phyloP scores from a whole-genome alignment of 2,797 vertebrate species.

The Coilia nasus region DNA sequence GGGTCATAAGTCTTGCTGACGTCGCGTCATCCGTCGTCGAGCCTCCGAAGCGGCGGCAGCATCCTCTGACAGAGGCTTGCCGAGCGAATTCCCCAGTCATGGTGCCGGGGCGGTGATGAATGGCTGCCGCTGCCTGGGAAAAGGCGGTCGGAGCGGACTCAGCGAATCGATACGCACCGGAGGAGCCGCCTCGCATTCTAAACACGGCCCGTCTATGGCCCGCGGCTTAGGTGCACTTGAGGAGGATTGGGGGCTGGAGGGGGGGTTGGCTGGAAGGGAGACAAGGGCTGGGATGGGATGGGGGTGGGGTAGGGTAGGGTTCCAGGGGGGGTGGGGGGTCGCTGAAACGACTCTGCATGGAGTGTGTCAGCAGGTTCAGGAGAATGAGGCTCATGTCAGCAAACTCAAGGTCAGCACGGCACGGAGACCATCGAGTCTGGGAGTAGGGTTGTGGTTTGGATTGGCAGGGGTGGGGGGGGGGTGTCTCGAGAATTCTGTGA shows the following conservation, averaged over 20 bases:
- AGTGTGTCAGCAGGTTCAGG: constrained; percentile 74
- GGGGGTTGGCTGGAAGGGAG: background rate
- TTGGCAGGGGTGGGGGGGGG: background rate
- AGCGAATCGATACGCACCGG: constrained; percentile 75
- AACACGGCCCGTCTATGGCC: constrained; percentile 60
- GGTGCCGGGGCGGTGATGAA: constrained; percentile 71
- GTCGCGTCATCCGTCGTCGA: constrained; percentile 53
- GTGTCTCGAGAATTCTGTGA: background rate
- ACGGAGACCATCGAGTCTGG: constrained; percentile 39
- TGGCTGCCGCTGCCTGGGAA: constrained; percentile 69
- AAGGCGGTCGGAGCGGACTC: constrained; percentile 68
- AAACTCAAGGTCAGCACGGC: constrained; percentile 69
- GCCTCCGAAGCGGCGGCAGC: constrained; percentile 49
- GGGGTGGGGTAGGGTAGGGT: constrained; percentile 32
- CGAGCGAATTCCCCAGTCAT: constrained; percentile 74
- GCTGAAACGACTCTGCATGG: constrained; percentile 57
- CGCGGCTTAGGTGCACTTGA: constrained; percentile 52
- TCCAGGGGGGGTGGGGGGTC: constrained; percentile 23
- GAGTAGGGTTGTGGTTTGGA: constrained; percentile 25
- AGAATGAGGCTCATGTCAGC: constrained; percentile 69
- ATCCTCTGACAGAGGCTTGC: constrained; percentile 67
- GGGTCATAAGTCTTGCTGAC: constrained; percentile 55
- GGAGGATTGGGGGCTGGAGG: constrained; percentile 23
- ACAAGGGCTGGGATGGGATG: background rate
- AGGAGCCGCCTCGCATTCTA: constrained; percentile 77